A percentile compares a stretch with the other conserved stretches of the same genome.
Evolutionary conservation across 1,140 invertebrate genomes (phyloP).

Genomic region (Lepidurus couesii): DNA sequence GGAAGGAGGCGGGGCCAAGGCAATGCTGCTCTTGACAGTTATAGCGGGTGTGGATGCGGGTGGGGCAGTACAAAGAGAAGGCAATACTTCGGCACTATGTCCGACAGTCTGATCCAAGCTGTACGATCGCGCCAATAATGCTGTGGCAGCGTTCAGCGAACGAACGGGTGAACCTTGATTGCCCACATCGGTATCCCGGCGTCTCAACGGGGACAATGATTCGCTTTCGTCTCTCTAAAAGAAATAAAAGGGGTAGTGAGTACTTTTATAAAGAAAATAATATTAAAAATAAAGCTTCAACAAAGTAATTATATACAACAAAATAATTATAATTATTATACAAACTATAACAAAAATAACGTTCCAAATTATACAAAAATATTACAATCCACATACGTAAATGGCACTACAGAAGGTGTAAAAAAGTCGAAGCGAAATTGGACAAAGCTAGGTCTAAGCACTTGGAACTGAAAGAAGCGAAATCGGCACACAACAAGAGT

Average conservation of each 20-base stretch:
- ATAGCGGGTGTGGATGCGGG: conserved; percentile 6
- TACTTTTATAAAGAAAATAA: not conserved
- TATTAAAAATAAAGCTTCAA: not conserved
- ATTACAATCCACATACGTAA: not conserved
- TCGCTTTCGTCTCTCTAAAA: not conserved
- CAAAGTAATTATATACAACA: not conserved
- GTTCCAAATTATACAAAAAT: too few relatives aligned
- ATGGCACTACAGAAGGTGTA: not conserved
- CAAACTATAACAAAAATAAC: too few relatives aligned
- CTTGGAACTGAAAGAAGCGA: not conserved
- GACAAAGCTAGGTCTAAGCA: not conserved
- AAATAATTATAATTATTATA: not conserved
- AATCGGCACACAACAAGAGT: not conserved
- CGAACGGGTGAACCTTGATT: not conserved
- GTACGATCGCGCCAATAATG: conserved; percentile 1
- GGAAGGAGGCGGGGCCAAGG: conserved; percentile 24
- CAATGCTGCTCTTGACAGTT: not conserved
- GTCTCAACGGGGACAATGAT: not conserved
- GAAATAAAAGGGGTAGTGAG: not conserved
- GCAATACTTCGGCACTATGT: conserved; percentile 12
- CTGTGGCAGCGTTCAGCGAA: not conserved
- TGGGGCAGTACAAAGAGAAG: conserved; percentile 20
- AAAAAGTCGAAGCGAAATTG: not conserved
- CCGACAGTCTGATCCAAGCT: conserved; percentile 15
- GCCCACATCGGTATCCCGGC: not conserved